phyloP scores from a whole-genome alignment of 2,888 invertebrate genomes.

The Strigamia transsilvanica region DNA sequence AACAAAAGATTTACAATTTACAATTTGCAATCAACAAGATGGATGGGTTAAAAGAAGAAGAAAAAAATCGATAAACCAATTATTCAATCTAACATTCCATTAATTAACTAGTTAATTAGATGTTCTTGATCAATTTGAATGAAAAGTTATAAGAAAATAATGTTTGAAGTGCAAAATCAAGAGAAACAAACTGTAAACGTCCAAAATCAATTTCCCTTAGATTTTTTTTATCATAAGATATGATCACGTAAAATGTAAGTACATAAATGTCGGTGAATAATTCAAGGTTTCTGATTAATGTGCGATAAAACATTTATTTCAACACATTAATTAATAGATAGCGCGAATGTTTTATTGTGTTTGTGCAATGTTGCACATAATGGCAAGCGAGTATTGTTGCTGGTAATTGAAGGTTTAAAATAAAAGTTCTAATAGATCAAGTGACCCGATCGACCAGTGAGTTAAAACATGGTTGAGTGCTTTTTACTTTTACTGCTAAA shows the following conservation, averaged over 20 bases:
- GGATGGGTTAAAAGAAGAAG: not conserved
- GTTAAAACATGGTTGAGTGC: not conserved
- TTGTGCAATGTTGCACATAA: no score
- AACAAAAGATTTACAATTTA: not conserved
- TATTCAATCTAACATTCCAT: not conserved
- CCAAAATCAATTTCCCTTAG: no score
- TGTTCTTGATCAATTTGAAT: not conserved
- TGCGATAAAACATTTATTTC: no score
- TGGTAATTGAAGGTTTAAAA: not conserved
- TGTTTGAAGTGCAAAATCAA: no score
- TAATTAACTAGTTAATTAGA: slow-evolving; percentile 9
- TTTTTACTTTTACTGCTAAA: slow-evolving; percentile 29
- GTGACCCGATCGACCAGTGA: not conserved
- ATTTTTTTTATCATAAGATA: no score
- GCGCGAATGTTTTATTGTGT: no score
- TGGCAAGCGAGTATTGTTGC: no score
- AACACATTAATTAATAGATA: no score
- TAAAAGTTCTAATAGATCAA: not conserved
- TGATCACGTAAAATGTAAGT: no score
- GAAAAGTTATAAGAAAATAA: not conserved
- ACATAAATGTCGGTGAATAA: no score
- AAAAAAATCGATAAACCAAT: slow-evolving; percentile 11
- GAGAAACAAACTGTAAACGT: no score
- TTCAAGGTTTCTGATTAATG: no score
- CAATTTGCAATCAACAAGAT: slow-evolving; percentile 4